Evolutionary conservation across 2,797 vertebrate species (phyloP), one percentile per base, ranked within the genome.

Genomic region (Buceros bicornis): DNA sequence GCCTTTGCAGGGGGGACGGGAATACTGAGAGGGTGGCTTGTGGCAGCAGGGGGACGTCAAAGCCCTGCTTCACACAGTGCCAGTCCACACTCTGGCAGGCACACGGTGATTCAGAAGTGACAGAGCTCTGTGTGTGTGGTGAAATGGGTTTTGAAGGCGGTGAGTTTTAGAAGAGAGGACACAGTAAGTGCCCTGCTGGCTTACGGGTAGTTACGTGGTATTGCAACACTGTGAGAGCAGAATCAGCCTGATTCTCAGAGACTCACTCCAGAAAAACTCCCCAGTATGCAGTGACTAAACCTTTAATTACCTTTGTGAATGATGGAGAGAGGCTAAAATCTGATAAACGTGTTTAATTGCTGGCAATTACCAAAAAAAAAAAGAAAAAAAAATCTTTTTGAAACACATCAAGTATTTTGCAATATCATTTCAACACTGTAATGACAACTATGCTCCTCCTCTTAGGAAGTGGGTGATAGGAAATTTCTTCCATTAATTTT

Each of bases 261-360:
- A 62, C 81, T 94, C 89, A 26, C 48, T 87, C 57, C 83, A 90
- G n/a, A 71, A 90, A 95, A 93, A 56, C 95, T 90, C 40, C 81
- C 84, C 94, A 87, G 86, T 29, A 13, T 48, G 86, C 83, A 69
- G 17, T 92, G 90, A 95, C 94, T 97, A 95, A 97, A 96, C 90
- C 86, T 76, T 95, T 96, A 97, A 96, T 95, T 96, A 78, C 81
- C 64, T 82, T 83, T 91, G 74, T 95, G 86, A 92, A 67, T 77
- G 90, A 92, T n/a, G 71, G 74, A 95, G 93, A 77, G 88, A 95
- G 88, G 76, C 64, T 95, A 90, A 93, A 94, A 92, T 97, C 96
- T 94, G 94, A 95, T 93, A 95, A 95, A 96, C 28, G 43, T 29
- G 33, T 60, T 94, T 97, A 96, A 96, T 94, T 95, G 65, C 56